A percentile compares a stretch with the other conserved stretches of the same genome.
Conservation (phyloP, 2,888 invertebrate species). For the Temnothorax rugatulus region DNA sequence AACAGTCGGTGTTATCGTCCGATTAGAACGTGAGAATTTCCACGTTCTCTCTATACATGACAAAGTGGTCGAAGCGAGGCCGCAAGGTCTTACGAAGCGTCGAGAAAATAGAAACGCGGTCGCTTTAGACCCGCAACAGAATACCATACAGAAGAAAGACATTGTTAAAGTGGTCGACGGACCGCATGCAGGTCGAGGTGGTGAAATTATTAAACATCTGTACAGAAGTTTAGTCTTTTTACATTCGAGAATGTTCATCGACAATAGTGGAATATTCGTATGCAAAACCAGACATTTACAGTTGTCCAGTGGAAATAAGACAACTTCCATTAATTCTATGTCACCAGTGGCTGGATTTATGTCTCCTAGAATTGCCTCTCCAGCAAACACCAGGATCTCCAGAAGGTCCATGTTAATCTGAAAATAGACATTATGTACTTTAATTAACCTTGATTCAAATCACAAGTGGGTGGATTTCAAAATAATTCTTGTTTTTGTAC, state of each 20-base stretch:
- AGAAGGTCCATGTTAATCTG: too few relatives aligned
- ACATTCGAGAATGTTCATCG: constrained; percentile 97
- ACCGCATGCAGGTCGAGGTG: constrained; percentile 97
- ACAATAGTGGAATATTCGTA: constrained; percentile 99
- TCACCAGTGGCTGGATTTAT: constrained; percentile 90
- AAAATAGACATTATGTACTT: too few relatives aligned
- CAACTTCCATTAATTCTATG: constrained; percentile 75
- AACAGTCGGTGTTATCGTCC: constrained; percentile 98
- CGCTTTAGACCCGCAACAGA: constrained; percentile 97
- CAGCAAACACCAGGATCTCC: too few relatives aligned
- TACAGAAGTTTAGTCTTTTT: constrained; percentile 98
- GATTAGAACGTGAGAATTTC: constrained; percentile 98
- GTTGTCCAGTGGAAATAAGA: constrained; percentile 94
- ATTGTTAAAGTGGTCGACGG: too few relatives aligned
- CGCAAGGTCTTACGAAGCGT: constrained; percentile 96
- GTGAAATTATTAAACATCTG: constrained; percentile 98
- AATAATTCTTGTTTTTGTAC: too few relatives aligned
- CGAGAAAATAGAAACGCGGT: constrained; percentile 96
- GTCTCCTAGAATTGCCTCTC: constrained; percentile 97
- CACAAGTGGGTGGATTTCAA: too few relatives aligned
- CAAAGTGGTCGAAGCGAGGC: constrained; percentile 97
- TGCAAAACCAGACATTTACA: constrained; percentile 98
- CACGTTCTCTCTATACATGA: constrained; percentile 99
- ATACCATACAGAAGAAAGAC: constrained; percentile 97
- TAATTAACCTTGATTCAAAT: too few relatives aligned